phyloP scores from a whole-genome alignment of 2,888 invertebrate genomes.

The Synanthedon vespiformis region DNA sequence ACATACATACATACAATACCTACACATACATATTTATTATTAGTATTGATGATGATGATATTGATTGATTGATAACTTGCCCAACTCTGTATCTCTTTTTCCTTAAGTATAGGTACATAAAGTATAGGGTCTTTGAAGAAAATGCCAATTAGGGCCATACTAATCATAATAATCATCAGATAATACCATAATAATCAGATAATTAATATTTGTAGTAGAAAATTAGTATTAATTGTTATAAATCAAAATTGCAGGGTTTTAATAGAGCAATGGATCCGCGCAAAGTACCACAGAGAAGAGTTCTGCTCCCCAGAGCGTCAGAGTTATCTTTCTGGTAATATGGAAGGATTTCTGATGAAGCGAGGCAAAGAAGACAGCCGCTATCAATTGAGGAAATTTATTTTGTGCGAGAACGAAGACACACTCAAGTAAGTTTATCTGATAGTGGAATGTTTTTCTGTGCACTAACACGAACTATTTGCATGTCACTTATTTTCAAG shows the following conservation, averaged over 20 bases:
- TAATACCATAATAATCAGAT: too few species aligned
- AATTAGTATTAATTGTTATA: too few species aligned
- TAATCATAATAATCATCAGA: too few species aligned
- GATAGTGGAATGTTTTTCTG: neutral
- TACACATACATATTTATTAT: too few species aligned
- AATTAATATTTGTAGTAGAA: too few species aligned
- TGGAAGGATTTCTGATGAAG: constrained; percentile 91
- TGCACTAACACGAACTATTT: neutral
- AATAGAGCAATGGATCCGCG: constrained; percentile 90
- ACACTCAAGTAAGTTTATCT: constrained; percentile 73
- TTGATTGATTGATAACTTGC: too few species aligned
- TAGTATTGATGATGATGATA: too few species aligned
- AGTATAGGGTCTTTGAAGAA: too few species aligned
- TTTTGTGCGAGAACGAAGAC: constrained; percentile 83
- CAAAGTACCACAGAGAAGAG: constrained; percentile 90
- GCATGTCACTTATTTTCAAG: neutral
- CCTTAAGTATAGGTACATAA: too few species aligned
- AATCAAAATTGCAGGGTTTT: constrained; percentile 74
- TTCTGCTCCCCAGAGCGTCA: constrained; percentile 85
- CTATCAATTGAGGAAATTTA: constrained; percentile 86
- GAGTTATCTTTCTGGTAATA: constrained; percentile 81
- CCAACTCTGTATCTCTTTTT: too few species aligned
- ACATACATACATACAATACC: too few species aligned
- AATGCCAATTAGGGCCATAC: too few species aligned
- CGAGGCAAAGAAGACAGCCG: constrained; percentile 88